A percentile compares a stretch with the other conserved stretches of the same genome.
These are phyloP conservation scores for Neodontobutis hainanensis DNA, from an alignment of 2,113 vertebrate species.

Conservation along the genomic window DNA sequence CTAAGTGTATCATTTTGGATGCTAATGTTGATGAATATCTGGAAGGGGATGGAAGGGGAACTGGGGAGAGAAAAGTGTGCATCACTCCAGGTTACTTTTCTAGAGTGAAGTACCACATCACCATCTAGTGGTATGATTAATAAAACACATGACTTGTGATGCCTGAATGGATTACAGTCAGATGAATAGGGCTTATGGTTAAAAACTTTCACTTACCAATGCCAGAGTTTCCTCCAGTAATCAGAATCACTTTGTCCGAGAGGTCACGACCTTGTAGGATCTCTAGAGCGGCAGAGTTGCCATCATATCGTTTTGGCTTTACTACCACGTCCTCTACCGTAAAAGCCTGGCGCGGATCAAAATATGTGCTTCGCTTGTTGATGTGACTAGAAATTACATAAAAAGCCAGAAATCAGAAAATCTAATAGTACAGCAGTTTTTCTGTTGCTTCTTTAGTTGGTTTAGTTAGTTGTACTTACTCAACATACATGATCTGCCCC, in stretches of 20 bases:
- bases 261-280: conserved; percentile 92
- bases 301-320: conserved; percentile 90
- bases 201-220: conserved; percentile 84
- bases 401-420: conserved; percentile 9
- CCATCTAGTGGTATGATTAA: conserved; percentile 64
- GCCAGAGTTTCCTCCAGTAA: conserved; percentile 93
- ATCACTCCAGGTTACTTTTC: background rate
- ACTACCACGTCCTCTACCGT: conserved; percentile 90
- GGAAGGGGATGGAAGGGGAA: conserved; percentile 39
- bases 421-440: background rate
- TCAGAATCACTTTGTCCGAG: conserved; percentile 85
- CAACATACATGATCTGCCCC: conserved; percentile 92
- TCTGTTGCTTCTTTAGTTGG: background rate
- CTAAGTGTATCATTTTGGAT: conserved; percentile 72
- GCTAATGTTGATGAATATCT: conserved; percentile 75
- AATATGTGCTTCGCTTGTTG: conserved; percentile 94
- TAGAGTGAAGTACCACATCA: conserved; percentile 35
- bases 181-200: no score
- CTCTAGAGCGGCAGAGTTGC: conserved; percentile 91
- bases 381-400: conserved; percentile 84
- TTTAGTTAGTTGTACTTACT: conserved; percentile 83
- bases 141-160: conserved; percentile 24
- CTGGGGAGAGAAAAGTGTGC: conserved; percentile 8
- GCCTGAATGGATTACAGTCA: no score
- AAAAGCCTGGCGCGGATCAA: conserved; percentile 97